Conservation (phyloP, 1,140 invertebrate genomes). For the Wiebesia pumilae region DNA sequence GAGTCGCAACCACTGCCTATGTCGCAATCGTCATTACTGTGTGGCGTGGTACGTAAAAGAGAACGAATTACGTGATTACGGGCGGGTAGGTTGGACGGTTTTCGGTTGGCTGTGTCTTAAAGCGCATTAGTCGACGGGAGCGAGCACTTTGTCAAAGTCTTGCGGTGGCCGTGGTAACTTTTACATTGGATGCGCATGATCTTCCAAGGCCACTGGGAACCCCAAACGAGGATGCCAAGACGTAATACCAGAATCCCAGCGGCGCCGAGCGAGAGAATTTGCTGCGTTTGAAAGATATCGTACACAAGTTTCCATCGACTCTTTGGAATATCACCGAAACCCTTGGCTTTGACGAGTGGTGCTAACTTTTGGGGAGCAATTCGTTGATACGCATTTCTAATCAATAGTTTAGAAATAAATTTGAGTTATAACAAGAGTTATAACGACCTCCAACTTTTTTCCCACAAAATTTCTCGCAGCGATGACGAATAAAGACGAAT, state of each 20-base stretch:
- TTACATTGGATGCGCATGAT: constrained; percentile 50
- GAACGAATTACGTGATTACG: constrained; percentile 60
- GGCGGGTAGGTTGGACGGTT: constrained; percentile 28
- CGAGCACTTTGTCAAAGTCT: constrained; percentile 57
- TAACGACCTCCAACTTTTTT: too few relatives aligned
- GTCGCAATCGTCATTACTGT: not conserved
- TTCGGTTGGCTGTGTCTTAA: constrained; percentile 30
- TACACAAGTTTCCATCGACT: too few relatives aligned
- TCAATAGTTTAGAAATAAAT: too few relatives aligned
- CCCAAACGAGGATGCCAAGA: not conserved
- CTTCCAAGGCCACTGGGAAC: not conserved
- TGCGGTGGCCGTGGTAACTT: constrained; percentile 42
- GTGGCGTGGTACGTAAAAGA: constrained; percentile 55
- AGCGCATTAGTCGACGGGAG: constrained; percentile 57
- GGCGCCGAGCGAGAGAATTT: not conserved
- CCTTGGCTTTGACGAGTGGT: too few relatives aligned
- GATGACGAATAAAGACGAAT: too few relatives aligned
- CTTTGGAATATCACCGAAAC: too few relatives aligned
- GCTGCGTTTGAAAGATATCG: too few relatives aligned
- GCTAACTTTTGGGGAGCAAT: too few relatives aligned
- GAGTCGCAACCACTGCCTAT: too few relatives aligned
- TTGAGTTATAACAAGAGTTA: too few relatives aligned
- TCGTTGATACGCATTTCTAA: too few relatives aligned
- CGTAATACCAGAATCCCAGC: not conserved
- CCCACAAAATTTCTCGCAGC: too few relatives aligned